Conservation (phyloP, 64 coral and sea anemone species). For the Trachythela sp. region DNA sequence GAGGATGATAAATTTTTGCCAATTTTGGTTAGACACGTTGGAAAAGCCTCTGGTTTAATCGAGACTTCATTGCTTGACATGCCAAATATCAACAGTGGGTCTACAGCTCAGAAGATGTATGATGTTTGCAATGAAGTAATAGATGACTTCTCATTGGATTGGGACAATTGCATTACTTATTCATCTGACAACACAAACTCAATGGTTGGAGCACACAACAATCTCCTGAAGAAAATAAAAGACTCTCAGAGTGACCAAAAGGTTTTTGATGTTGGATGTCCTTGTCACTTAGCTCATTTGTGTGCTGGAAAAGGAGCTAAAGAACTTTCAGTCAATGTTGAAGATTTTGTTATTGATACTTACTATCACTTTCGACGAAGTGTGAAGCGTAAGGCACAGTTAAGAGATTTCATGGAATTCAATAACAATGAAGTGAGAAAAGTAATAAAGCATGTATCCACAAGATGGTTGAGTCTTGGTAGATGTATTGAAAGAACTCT, state of each 20-base stretch:
- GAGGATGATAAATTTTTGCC: too few relatives aligned
- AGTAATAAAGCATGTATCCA: slow-evolving; percentile 8
- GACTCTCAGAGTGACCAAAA: background rate
- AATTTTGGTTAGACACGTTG: too few relatives aligned
- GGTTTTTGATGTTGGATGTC: background rate
- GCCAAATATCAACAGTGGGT: too few relatives aligned
- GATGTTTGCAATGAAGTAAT: background rate
- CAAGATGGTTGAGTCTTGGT: background rate
- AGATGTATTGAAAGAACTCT: background rate
- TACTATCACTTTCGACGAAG: background rate
- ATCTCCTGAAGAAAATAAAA: background rate
- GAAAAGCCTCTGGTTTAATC: too few relatives aligned
- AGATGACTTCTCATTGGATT: background rate
- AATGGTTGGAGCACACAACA: background rate
- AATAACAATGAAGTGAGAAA: slow-evolving; percentile 10
- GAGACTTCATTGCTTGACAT: too few relatives aligned
- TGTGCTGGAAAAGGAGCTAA: background rate
- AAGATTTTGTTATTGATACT: background rate
- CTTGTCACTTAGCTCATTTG: background rate
- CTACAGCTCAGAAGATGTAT: too few relatives aligned
- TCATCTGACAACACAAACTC: background rate
- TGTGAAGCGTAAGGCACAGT: background rate
- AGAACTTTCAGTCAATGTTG: background rate
- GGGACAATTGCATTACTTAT: background rate
- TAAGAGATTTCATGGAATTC: background rate